A percentile compares a stretch with the other conserved stretches of the same genome.
phyloP scores from a whole-genome alignment of 2,888 invertebrate species.

The Drosophila lutescens region DNA sequence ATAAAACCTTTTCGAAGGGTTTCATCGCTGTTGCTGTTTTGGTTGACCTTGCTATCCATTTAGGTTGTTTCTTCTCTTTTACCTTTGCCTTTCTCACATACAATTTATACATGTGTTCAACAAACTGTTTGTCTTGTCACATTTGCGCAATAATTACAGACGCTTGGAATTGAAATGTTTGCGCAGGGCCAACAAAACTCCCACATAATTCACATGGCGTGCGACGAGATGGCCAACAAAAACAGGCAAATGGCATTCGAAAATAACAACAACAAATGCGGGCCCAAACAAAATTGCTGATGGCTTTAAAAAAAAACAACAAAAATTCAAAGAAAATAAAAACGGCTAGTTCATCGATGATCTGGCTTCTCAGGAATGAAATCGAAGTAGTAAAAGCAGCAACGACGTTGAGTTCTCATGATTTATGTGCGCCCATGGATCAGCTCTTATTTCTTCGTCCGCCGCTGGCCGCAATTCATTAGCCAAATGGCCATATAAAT shows the following conservation, averaged over 20 bases:
- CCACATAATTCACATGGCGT: slow-evolving; percentile 54
- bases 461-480: slow-evolving; percentile 51
- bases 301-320: slow-evolving; percentile 18
- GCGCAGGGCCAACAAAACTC: slow-evolving; percentile 49
- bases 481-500: slow-evolving; percentile 53
- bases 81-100: slow-evolving; percentile 24
- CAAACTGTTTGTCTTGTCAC: slow-evolving; percentile 48
- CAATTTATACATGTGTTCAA: slow-evolving; percentile 19
- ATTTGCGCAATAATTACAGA: slow-evolving; percentile 55
- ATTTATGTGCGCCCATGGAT: slow-evolving; percentile 43
- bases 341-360: slow-evolving; percentile 28
- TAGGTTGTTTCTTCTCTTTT: slow-evolving; percentile 26
- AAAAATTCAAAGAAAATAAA: slow-evolving; percentile 27
- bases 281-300: slow-evolving; percentile 29
- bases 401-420: slow-evolving; percentile 39
- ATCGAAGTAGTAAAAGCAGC: slow-evolving; percentile 30
- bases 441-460: slow-evolving; percentile 39
- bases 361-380: slow-evolving; percentile 41
- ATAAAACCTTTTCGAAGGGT: slow-evolving; percentile 36
- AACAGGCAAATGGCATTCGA: slow-evolving; percentile 11
- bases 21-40: neutral
- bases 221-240: slow-evolving; percentile 21
- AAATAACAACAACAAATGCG: slow-evolving; percentile 24
- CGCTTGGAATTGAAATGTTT: slow-evolving; percentile 44
- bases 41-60: slow-evolving; percentile 38